Evolutionary conservation across 2,797 vertebrate genomes (phyloP).

Genomic region (Amphiprion clarkii): DNA sequence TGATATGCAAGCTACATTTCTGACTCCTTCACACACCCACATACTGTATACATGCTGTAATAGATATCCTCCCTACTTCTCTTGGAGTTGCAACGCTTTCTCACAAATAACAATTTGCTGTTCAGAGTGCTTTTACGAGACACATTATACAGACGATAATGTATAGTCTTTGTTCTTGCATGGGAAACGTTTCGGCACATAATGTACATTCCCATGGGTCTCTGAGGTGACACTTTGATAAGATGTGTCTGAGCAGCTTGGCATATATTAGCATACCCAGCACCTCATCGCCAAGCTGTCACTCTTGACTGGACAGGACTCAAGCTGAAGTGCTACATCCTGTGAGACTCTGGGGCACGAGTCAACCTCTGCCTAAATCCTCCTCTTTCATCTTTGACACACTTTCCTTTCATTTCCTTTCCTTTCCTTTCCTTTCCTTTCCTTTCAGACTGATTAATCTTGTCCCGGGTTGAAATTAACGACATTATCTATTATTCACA

Average conservation of each 20-base stretch:
- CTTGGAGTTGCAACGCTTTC: neutral
- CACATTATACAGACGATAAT: constrained; percentile 24
- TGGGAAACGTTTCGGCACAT: constrained; percentile 11
- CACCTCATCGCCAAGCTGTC: constrained; percentile 68
- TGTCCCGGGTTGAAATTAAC: constrained; percentile 48
- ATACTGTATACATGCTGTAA: neutral
- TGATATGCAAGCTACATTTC: no score
- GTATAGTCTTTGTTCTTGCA: constrained; percentile 4
- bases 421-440: neutral
- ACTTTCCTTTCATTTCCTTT: neutral
- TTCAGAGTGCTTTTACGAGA: constrained; percentile 19
- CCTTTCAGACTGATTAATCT: constrained; percentile 39
- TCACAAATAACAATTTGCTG: constrained; percentile 27
- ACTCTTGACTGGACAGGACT: constrained; percentile 50
- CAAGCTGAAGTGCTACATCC: constrained; percentile 45
- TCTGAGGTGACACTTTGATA: constrained; percentile 70
- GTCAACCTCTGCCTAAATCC: neutral
- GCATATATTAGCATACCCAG: constrained; percentile 69
- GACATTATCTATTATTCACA: constrained; percentile 57
- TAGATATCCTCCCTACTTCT: neutral
- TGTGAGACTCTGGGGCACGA: constrained; percentile 30
- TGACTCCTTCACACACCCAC: neutral
- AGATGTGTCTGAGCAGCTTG: constrained; percentile 66
- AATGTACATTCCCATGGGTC: constrained; percentile 27
- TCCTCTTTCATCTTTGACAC: neutral